phyloP scores from a whole-genome alignment of 1,140 invertebrate species.

The Spodoptera litura region DNA sequence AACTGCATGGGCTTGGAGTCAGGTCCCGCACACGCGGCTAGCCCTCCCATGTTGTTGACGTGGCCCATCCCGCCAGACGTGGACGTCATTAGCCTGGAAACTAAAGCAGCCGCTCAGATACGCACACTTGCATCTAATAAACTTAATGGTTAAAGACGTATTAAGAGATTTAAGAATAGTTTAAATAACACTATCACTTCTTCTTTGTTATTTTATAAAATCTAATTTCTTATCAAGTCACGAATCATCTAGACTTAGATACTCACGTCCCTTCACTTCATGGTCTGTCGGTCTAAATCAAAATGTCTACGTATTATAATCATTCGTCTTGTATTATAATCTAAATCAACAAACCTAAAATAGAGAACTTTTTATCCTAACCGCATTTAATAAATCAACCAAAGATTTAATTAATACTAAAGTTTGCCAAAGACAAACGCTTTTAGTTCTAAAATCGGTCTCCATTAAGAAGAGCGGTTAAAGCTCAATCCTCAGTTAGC shows the following conservation, averaged over 20 bases:
- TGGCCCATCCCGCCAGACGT: slow-evolving; percentile 93
- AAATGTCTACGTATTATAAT: too few species aligned
- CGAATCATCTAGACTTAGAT: too few species aligned
- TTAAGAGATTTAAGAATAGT: too few species aligned
- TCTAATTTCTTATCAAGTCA: too few species aligned
- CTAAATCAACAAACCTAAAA: neutral
- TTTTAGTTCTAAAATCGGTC: neutral
- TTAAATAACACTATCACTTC: too few species aligned
- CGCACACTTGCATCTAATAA: slow-evolving; percentile 46
- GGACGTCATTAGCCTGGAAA: slow-evolving; percentile 95
- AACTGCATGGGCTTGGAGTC: slow-evolving; percentile 96
- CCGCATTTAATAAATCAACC: slow-evolving; percentile 1
- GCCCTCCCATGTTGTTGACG: slow-evolving; percentile 93
- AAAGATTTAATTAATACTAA: slow-evolving; percentile 30
- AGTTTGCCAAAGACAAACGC: slow-evolving; percentile 25
- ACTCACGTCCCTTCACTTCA: too few species aligned
- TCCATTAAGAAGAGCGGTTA: slow-evolving; percentile 8
- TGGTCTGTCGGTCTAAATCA: too few species aligned
- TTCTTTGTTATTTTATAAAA: too few species aligned
- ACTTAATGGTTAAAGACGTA: too few species aligned
- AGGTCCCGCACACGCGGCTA: slow-evolving; percentile 91
- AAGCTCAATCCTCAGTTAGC: slow-evolving; percentile 4
- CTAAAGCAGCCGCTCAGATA: slow-evolving; percentile 88
- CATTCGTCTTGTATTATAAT: neutral
- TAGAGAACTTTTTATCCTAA: neutral